Conservation (phyloP, 2,888 invertebrate genomes). For the Coelopa pilipes region DNA sequence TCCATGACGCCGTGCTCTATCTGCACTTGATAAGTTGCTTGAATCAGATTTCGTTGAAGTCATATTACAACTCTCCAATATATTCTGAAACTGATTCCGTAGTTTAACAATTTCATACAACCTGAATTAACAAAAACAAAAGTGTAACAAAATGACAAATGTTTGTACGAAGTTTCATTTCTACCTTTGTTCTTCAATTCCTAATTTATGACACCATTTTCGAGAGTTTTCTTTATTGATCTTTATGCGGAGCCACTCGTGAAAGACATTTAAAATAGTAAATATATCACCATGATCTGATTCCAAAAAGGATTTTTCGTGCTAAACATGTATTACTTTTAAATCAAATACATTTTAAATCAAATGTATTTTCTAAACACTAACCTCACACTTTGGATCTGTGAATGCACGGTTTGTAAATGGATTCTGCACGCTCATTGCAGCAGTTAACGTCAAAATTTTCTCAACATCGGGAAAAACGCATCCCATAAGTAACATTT, state of each 20-base stretch:
- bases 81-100: constrained; percentile 85
- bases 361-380: constrained; percentile 30
- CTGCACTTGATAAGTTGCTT: constrained; percentile 74
- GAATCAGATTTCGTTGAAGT: constrained; percentile 67
- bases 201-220: constrained; percentile 89
- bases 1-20: constrained; percentile 85
- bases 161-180: neutral
- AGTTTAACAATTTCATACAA: constrained; percentile 97
- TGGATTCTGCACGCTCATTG: constrained; percentile 92
- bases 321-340: constrained; percentile 65
- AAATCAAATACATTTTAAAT: neutral
- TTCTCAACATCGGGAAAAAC: constrained; percentile 90
- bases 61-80: constrained; percentile 79
- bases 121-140: constrained; percentile 40
- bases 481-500: constrained; percentile 93
- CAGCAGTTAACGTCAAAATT: constrained; percentile 88
- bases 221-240: constrained; percentile 69
- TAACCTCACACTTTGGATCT: constrained; percentile 84
- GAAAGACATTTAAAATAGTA: constrained; percentile 85
- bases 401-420: constrained; percentile 89
- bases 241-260: constrained; percentile 89
- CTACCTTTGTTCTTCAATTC: constrained; percentile 91
- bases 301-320: constrained; percentile 81
- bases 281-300: constrained; percentile 97
- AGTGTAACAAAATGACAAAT: neutral